These are phyloP conservation scores for Chiloscyllium plagiosum DNA, from an alignment of 2,113 vertebrate species.

Conservation along the genomic window DNA sequence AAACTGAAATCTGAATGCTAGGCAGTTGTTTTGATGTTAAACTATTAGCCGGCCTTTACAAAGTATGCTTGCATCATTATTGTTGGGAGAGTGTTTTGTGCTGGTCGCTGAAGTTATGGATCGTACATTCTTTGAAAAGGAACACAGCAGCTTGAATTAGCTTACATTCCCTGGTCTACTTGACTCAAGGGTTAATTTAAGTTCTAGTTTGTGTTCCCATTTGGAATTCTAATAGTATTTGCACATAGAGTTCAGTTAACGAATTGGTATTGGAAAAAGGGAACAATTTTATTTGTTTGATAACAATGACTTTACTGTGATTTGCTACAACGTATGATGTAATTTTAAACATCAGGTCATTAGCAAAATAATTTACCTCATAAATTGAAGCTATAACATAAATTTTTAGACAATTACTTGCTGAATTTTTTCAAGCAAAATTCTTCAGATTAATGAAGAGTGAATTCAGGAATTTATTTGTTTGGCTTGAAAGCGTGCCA, in stretches of 20 bases:
- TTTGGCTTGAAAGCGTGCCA: conserved; percentile 66
- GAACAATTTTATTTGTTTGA: conserved; percentile 13
- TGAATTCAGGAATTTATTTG: conserved; percentile 43
- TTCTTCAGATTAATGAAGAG: conserved; percentile 34
- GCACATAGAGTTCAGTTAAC: conserved; percentile 25
- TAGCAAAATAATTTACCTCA: conserved; percentile 41
- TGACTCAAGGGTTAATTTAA: conserved; percentile 31
- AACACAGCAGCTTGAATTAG: conserved; percentile 34
- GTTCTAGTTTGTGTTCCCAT: conserved; percentile 24
- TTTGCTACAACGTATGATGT: conserved; percentile 40
- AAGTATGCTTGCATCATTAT: conserved; percentile 15
- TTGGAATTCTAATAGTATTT: conserved; percentile 30
- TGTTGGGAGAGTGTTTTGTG: conserved; percentile 35
- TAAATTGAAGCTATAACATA: conserved; percentile 33
- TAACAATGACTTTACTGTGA: conserved; percentile 38
- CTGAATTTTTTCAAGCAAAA: conserved; percentile 15
- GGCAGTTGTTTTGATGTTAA: conserved; percentile 36
- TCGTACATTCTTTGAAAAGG: conserved; percentile 46
- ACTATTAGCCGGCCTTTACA: conserved; percentile 35
- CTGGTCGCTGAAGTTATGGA: conserved; percentile 83
- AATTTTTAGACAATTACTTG: conserved; percentile 39
- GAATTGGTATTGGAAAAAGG: conserved; percentile 31
- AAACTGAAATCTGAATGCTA: conserved; percentile 11
- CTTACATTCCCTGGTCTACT: neutral
- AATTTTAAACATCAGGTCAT: conserved; percentile 18